Conservation (phyloP, 1,140 invertebrate species). For the Drepana arcuata region DNA sequence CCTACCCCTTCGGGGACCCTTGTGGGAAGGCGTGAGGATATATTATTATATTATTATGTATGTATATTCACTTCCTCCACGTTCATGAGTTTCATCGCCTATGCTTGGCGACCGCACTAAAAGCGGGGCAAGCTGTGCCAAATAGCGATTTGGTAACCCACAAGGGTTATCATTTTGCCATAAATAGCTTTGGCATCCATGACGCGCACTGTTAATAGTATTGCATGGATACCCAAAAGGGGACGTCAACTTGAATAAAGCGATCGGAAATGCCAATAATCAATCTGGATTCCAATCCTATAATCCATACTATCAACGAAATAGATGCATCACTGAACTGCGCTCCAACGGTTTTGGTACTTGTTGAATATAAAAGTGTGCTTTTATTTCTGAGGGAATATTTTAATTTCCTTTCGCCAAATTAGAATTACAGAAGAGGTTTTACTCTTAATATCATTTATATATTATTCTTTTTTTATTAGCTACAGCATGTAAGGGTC, state of each 20-base stretch:
- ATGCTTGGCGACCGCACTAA: not conserved
- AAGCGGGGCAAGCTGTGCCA: not conserved
- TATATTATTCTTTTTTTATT: too few species aligned
- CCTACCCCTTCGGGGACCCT: too few species aligned
- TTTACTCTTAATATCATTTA: too few species aligned
- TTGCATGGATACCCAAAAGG: not conserved
- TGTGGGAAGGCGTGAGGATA: too few species aligned
- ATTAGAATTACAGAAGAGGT: too few species aligned
- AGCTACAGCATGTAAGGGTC: too few species aligned
- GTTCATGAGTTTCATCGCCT: not conserved
- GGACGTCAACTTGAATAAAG: constrained; percentile 10
- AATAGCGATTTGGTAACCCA: not conserved
- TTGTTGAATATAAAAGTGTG: too few species aligned
- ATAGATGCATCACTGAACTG: constrained; percentile 10
- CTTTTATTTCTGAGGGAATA: too few species aligned
- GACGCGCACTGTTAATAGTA: constrained; percentile 1
- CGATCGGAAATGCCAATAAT: constrained; percentile 22
- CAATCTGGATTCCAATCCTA: constrained; percentile 21
- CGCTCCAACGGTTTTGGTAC: constrained; percentile 6
- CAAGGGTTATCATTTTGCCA: not conserved
- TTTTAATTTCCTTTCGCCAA: too few species aligned
- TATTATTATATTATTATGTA: too few species aligned
- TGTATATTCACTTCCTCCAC: too few species aligned
- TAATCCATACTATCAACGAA: constrained; percentile 17
- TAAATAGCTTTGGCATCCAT: not conserved